A percentile compares a stretch with the other conserved stretches of the same genome.
Evolutionary conservation across 2,888 invertebrate genomes (phyloP).

Genomic region (Odontomyia ornata): DNA sequence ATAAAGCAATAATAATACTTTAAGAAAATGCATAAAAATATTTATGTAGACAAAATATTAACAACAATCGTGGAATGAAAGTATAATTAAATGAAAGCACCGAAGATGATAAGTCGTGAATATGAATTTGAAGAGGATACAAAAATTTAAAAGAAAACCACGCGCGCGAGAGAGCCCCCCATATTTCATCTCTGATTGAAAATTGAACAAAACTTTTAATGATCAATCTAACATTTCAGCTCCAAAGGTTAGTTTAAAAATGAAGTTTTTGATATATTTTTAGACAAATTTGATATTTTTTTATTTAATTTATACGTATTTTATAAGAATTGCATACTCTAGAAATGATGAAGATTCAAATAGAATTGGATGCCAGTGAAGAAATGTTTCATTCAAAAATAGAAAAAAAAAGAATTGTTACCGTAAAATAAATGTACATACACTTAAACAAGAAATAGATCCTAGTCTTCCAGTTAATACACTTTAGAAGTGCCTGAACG

Average conservation of each 20-base stretch:
- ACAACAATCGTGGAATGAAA: background rate
- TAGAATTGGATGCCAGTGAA: background rate
- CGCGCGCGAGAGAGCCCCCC: constrained; percentile 47
- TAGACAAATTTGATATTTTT: constrained; percentile 20
- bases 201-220: constrained; percentile 20
- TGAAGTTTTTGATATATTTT: background rate
- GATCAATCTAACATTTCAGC: constrained; percentile 55
- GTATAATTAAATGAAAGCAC: background rate
- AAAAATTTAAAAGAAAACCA: constrained; percentile 9
- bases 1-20: constrained; percentile 30
- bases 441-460: background rate
- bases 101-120: too few relatives aligned
- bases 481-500: background rate
- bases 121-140: background rate
- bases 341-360: constrained; percentile 22
- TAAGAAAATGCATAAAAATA: constrained; percentile 14
- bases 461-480: constrained; percentile 23
- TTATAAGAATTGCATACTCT: background rate
- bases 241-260: constrained; percentile 59
- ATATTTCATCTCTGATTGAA: constrained; percentile 44
- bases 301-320: constrained; percentile 31
- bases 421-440: constrained; percentile 10
- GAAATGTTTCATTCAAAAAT: background rate
- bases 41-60: constrained; percentile 1
- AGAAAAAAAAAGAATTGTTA: constrained; percentile 23